These are phyloP conservation scores for Lissocephala sabroskyi DNA, from an alignment of 2,888 invertebrate species.

Conservation along the genomic window DNA sequence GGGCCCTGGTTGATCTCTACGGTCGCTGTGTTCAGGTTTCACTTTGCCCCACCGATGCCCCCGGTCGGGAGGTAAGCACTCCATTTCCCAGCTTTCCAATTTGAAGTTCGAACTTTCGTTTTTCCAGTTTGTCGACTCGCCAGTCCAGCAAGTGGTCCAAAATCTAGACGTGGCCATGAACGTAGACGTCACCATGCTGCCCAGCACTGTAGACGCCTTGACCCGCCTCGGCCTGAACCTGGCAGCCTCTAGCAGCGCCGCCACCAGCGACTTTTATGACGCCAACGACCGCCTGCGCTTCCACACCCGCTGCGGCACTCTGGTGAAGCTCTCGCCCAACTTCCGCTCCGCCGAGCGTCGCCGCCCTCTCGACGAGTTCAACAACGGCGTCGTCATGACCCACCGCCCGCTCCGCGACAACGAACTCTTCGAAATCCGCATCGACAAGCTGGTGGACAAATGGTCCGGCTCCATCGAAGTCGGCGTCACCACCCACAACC, in stretches of 20 bases:
- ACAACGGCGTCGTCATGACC: conserved; percentile 97
- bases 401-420: conserved; percentile 89
- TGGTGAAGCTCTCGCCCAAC: conserved; percentile 88
- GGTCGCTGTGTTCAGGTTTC: conserved; percentile 88
- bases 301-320: conserved; percentile 89
- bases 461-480: conserved; percentile 86
- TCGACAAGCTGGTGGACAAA: conserved; percentile 93
- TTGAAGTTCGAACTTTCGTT: neutral
- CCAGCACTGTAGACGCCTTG: conserved; percentile 29
- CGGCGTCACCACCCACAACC: conserved; percentile 95
- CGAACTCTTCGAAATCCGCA: conserved; percentile 95
- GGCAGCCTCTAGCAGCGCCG: conserved; percentile 8
- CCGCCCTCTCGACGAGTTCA: conserved; percentile 93
- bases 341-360: conserved; percentile 90
- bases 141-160: conserved; percentile 58
- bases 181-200: conserved; percentile 61
- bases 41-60: conserved; percentile 56
- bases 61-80: conserved; percentile 38
- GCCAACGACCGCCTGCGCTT: conserved; percentile 82
- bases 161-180: conserved; percentile 70
- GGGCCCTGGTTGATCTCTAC: conserved; percentile 86
- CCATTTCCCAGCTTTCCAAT: too few species aligned
- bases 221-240: conserved; percentile 24
- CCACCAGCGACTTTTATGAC: conserved; percentile 61
- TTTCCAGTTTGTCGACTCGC: conserved; percentile 34